Conservation (phyloP, 2,888 invertebrate species). For the Lottia scabra region DNA sequence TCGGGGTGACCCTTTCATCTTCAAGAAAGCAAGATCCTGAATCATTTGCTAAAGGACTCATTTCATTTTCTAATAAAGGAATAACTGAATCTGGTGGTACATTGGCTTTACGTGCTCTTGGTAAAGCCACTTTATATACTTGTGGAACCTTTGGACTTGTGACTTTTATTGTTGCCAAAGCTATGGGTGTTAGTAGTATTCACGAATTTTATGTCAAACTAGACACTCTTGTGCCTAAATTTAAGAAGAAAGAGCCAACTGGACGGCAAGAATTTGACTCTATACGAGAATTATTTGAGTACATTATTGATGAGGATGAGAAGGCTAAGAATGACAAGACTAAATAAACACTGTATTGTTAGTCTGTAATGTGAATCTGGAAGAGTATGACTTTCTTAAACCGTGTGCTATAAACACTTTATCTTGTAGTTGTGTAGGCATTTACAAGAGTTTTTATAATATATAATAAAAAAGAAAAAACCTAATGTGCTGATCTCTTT, state of each 20-base stretch:
- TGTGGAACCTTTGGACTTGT: constrained; percentile 85
- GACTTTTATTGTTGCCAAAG: constrained; percentile 87
- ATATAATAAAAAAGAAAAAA: too few relatives aligned
- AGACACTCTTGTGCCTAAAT: constrained; percentile 80
- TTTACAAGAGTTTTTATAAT: too few relatives aligned
- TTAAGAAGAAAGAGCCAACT: constrained; percentile 83
- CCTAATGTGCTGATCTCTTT: too few relatives aligned
- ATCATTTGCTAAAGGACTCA: constrained; percentile 77
- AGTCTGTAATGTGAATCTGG: too few relatives aligned
- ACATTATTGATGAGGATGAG: constrained; percentile 73
- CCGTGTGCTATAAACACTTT: too few relatives aligned
- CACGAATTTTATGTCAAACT: constrained; percentile 86
- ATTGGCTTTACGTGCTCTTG: constrained; percentile 85
- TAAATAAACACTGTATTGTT: too few relatives aligned
- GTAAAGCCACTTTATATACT: constrained; percentile 89
- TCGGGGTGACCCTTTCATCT: constrained; percentile 81
- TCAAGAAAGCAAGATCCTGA: constrained; percentile 85
- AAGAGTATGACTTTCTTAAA: too few relatives aligned
- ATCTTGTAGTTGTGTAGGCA: too few relatives aligned
- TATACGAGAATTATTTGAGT: constrained; percentile 85
- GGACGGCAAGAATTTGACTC: constrained; percentile 90
- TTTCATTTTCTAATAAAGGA: constrained; percentile 68
- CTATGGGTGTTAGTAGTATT: constrained; percentile 85
- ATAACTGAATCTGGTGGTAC: constrained; percentile 81
- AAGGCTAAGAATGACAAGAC: too few relatives aligned